A percentile compares a stretch with the other conserved stretches of the same genome.
phyloP scores from a whole-genome alignment of 2,113 vertebrate species.

The Pardalotus punctatus region DNA sequence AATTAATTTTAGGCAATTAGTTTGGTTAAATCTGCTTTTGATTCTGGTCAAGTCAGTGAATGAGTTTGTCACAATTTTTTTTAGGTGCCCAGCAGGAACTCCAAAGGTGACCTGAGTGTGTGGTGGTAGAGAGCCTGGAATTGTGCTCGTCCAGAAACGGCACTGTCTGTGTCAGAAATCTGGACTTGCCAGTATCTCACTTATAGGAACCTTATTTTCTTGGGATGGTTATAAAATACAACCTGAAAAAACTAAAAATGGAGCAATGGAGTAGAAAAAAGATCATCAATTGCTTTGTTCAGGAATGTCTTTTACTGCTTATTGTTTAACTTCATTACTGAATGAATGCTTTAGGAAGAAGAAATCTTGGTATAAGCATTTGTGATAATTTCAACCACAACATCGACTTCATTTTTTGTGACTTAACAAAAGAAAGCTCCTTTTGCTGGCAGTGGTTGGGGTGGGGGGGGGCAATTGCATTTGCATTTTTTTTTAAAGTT shows the following conservation, averaged over 20 bases:
- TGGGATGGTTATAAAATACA: not conserved
- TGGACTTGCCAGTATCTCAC: not conserved
- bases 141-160: not conserved
- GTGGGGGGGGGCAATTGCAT: rapidly evolving
- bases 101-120: not conserved
- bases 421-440: not conserved
- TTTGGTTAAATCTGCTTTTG: not conserved
- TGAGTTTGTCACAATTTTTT: not conserved
- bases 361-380: not conserved
- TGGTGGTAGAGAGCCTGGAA: not conserved
- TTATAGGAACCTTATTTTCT: not conserved
- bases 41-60: not conserved
- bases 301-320: not conserved
- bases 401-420: not conserved
- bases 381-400: not conserved
- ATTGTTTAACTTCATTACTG: not conserved
- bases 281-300: not conserved
- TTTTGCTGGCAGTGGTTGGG: not conserved
- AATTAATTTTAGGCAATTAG: not conserved
- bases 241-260: not conserved
- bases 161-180: not conserved
- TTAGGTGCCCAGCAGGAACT: not conserved
- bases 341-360: not conserved
- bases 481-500: not conserved
- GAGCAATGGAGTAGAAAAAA: not conserved